These are phyloP conservation scores for Tragelaphus imberbis DNA, from an alignment of 2,113 vertebrate genomes.

Conservation along the genomic window DNA sequence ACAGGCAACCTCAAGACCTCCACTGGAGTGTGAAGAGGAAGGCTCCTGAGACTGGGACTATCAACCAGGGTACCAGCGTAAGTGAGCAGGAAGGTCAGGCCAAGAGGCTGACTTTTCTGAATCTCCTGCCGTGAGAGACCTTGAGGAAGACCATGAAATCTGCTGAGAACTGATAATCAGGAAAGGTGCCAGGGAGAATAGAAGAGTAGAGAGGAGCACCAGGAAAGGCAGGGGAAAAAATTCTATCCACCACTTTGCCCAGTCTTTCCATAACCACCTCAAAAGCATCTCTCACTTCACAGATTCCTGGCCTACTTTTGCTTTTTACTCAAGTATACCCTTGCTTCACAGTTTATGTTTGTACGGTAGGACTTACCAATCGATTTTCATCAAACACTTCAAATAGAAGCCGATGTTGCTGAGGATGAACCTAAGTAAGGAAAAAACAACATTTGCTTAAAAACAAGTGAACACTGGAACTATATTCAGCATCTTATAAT, in stretches of 20 bases:
- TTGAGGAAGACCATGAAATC: background rate
- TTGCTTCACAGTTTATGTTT: background rate
- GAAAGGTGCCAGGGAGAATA: background rate
- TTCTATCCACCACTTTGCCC: background rate
- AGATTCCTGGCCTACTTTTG: background rate
- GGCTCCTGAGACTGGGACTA: background rate
- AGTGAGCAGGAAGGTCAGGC: background rate
- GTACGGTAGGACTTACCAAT: constrained; percentile 85
- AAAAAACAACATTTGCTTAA: constrained; percentile 34
- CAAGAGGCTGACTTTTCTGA: background rate
- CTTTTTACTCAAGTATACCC: too few species aligned
- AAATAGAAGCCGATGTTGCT: constrained; percentile 91
- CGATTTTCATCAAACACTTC: constrained; percentile 99
- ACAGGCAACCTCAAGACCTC: background rate
- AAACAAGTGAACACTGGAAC: background rate
- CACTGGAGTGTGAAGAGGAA: background rate
- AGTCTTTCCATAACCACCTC: background rate
- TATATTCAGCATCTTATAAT: background rate
- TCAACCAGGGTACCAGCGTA: background rate
- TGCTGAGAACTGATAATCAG: background rate
- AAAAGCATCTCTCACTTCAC: background rate
- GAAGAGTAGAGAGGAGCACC: background rate
- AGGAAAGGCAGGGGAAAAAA: background rate
- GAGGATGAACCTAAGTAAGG: constrained; percentile 89
- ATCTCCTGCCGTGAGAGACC: too few species aligned